phyloP scores from a whole-genome alignment of 2,113 vertebrate genomes.

The Tenrec ecaudatus region DNA sequence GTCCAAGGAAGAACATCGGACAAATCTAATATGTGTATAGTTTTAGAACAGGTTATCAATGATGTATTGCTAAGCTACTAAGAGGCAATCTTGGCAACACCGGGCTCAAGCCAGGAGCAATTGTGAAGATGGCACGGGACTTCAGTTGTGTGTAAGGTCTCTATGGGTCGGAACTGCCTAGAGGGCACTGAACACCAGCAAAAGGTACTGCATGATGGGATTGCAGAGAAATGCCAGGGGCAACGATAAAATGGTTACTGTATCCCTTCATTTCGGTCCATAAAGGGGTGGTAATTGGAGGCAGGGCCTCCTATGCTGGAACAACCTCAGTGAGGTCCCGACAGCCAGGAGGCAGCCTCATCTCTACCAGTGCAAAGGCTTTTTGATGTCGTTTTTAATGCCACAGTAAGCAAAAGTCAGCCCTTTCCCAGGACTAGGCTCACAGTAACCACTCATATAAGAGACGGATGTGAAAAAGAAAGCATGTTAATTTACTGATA shows the following conservation, averaged over 20 bases:
- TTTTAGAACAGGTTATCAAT: conserved; percentile 35
- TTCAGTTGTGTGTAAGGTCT: too few relatives aligned
- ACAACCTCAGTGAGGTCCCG: not conserved
- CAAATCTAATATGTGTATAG: not conserved
- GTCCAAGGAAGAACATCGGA: conserved; percentile 43
- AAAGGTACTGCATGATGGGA: not conserved
- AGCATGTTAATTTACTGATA: not conserved
- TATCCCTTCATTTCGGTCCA: not conserved
- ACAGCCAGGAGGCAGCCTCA: not conserved
- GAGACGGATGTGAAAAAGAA: not conserved
- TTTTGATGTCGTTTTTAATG: not conserved
- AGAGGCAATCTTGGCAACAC: too few relatives aligned
- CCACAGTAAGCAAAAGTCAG: not conserved
- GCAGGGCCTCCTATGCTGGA: not conserved
- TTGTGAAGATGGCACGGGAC: too few relatives aligned
- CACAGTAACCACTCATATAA: conserved; percentile 13
- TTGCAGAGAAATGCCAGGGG: not conserved
- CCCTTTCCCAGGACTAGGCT: not conserved
- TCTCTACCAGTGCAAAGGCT: not conserved
- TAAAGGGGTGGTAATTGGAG: not conserved
- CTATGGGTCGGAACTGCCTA: too few relatives aligned
- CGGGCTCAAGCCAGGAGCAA: too few relatives aligned
- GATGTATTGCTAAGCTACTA: not conserved
- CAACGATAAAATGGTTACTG: not conserved
- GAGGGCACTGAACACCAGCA: not conserved